Evolutionary conservation across 2,888 invertebrate species (phyloP).

Genomic region (Litoditis marina): DNA sequence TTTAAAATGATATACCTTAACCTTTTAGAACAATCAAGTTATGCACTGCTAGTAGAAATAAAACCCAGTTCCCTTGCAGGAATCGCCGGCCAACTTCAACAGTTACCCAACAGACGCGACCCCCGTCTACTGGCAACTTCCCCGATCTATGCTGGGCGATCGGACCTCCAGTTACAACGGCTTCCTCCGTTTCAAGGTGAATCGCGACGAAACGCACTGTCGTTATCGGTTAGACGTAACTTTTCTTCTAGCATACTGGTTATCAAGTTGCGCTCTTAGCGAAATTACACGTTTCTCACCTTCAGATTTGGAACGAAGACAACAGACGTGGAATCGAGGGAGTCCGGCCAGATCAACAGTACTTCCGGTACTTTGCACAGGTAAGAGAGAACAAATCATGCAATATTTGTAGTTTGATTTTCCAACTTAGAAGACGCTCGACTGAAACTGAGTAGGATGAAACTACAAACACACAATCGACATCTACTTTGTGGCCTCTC

Average conservation of each 20-base stretch:
- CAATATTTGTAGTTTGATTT: too few relatives aligned
- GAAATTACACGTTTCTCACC: neutral
- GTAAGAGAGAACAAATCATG: too few relatives aligned
- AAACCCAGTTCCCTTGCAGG: conserved; percentile 12
- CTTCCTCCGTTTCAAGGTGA: conserved; percentile 73
- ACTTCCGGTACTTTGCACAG: conserved; percentile 56
- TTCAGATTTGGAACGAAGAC: conserved; percentile 66
- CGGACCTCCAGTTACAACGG: conserved; percentile 78
- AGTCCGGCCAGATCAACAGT: conserved; percentile 48
- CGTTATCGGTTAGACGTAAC: neutral
- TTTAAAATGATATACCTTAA: too few relatives aligned
- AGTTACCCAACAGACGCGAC: conserved; percentile 63
- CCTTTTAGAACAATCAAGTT: too few relatives aligned
- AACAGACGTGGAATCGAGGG: conserved; percentile 46
- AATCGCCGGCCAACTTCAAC: conserved; percentile 49
- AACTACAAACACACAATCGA: too few relatives aligned
- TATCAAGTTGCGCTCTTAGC: neutral
- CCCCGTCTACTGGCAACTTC: conserved; percentile 81
- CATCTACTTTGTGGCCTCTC: too few relatives aligned
- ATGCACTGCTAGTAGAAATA: neutral
- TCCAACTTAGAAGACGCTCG: too few relatives aligned
- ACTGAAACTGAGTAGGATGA: too few relatives aligned
- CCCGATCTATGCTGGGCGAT: conserved; percentile 80
- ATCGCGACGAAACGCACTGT: neutral
- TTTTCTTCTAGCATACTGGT: neutral